Evolutionary conservation across 1,140 invertebrate genomes (phyloP).

Genomic region (Euschistus heros): DNA sequence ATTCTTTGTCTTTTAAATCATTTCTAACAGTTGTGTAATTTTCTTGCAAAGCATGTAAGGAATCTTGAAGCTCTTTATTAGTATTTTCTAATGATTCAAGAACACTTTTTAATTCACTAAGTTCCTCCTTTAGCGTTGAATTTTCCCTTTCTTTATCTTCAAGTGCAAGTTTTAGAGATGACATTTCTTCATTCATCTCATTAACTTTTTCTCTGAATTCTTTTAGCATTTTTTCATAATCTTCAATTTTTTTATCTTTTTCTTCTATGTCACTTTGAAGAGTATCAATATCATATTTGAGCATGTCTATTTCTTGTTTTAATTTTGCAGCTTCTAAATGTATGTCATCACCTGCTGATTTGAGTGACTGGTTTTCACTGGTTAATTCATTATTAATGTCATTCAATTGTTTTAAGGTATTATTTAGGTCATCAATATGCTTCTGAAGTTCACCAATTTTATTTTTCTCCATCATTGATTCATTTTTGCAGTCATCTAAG

Average conservation of each 20-base stretch:
- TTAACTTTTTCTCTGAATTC: background rate
- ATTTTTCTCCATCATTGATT: background rate
- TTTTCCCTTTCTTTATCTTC: background rate
- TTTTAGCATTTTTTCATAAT: background rate
- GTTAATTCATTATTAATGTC: background rate
- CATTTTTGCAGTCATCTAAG: background rate
- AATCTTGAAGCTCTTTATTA: conserved; percentile 2
- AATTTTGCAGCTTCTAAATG: background rate
- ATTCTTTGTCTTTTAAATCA: background rate
- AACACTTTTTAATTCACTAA: background rate
- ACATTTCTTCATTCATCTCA: background rate
- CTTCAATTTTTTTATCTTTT: conserved; percentile 1
- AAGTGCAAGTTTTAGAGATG: background rate
- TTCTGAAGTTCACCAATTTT: background rate
- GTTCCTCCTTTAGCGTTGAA: background rate
- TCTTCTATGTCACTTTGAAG: background rate
- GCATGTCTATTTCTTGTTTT: background rate
- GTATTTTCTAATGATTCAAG: background rate
- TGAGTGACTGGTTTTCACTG: background rate
- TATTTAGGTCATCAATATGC: conserved; percentile 1
- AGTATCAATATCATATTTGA: background rate
- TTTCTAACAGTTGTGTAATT: background rate
- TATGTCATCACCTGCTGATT: background rate
- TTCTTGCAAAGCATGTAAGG: background rate
- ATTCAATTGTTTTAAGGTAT: background rate